These are phyloP conservation scores for Callocephalon fimbriatum DNA, from an alignment of 2,113 vertebrate species.

Conservation along the genomic window DNA sequence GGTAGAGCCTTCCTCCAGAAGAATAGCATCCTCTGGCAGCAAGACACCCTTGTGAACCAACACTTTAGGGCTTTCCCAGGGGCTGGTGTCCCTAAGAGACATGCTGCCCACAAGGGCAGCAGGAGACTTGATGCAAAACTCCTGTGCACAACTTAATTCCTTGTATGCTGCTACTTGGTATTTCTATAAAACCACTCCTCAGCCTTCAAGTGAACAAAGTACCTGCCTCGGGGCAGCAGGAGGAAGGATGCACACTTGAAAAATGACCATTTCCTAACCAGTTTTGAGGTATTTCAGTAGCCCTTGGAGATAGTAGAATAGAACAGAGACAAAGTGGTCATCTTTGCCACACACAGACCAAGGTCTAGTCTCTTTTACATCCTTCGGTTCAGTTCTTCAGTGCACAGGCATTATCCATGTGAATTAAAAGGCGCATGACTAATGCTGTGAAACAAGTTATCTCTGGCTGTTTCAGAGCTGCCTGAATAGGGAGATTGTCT, in stretches of 20 bases:
- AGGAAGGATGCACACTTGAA: not conserved
- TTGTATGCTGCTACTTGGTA: not conserved
- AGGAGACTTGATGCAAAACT: not conserved
- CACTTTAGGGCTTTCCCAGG: not conserved
- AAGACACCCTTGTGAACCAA: not conserved
- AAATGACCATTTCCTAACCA: not conserved
- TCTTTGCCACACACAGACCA: not conserved
- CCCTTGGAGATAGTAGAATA: not conserved
- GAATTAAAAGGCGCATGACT: not conserved
- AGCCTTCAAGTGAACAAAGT: not conserved
- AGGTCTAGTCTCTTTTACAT: not conserved
- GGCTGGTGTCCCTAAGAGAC: not conserved
- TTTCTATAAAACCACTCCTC: not conserved
- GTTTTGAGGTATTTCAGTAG: not conserved
- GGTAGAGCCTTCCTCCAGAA: not conserved
- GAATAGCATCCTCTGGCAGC: constrained; percentile 15
- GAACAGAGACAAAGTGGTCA: not conserved
- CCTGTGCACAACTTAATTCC: not conserved
- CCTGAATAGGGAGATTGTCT: not conserved
- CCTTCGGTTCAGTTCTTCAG: not conserved
- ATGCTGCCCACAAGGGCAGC: not conserved
- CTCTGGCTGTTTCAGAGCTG: not conserved
- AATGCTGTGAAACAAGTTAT: not conserved
- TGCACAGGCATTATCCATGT: not conserved
- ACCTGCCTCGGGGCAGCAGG: not conserved